Evolutionary conservation across 2,888 invertebrate species (phyloP), one percentile per base, ranked within the genome.

Genomic region (Cotesia congregata): DNA sequence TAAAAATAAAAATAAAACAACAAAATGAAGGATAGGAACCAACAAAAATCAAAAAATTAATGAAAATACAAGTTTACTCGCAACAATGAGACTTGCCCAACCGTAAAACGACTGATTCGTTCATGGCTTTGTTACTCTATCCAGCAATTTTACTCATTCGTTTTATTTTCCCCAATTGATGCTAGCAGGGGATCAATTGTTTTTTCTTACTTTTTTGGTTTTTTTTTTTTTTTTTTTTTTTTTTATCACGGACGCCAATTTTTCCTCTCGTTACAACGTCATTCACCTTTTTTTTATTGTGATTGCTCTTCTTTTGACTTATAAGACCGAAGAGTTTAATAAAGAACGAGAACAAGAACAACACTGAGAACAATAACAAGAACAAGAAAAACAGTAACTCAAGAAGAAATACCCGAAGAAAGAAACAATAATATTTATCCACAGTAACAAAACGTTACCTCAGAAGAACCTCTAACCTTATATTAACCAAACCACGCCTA

Each of bases 91-190:
- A 30, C 50, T 70, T n/a, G 15, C 5, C 15, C 59, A 20, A 69
- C 50, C 30, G 69, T 59, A 9, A 30, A 70, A 59, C 30, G 60
- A 70, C 38, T 30, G 59, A 59, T 70, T 70, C 15, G 30, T 30
- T 41, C 41, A 15, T 6, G 40, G 41, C 30, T 59, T 69, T 30
- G 9, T 70, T 70, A 59, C 9, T n/a, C n/a, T 60, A 20, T 60
- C n/a, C 30, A 30, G 59, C 9, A 70, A 59, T 70, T 50, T 59
- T 59, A 12, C 12, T 38, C 30, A 70, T 12, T 70, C 70, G 59
- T 70, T 70, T 60, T 17, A 7, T 70, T n/a, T 7, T 50, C 12
- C 7, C 50, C 50, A 50, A 50, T 50, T 12, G 12, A 30, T 30
- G 30, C 30, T 30, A 30, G 30, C 30, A 30, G 50, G 50, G 50